Conservation (phyloP, 1,140 invertebrate species). For the Diorhabda elongata region DNA sequence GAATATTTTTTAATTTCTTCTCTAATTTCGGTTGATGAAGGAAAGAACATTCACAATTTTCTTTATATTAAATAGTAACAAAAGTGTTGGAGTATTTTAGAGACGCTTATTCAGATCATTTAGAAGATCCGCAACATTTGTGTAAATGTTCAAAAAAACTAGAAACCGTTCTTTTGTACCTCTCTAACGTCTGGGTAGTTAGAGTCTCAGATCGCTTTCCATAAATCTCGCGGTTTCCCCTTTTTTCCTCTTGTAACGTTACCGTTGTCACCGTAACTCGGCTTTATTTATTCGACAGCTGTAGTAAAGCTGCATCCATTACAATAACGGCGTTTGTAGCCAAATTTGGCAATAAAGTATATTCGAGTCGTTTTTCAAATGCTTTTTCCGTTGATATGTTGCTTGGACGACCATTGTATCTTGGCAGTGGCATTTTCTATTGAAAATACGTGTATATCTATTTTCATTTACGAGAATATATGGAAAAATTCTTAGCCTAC, state of each 20-base stretch:
- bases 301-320: slow-evolving; percentile 10
- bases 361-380: slow-evolving; percentile 11
- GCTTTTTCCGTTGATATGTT: neutral
- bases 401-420: slow-evolving; percentile 4
- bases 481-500: too few relatives aligned
- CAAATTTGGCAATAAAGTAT: slow-evolving; percentile 12
- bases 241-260: neutral
- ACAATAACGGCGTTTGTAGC: slow-evolving; percentile 5
- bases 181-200: neutral
- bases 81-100: too few relatives aligned
- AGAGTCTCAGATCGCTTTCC: slow-evolving; percentile 6
- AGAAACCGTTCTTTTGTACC: neutral
- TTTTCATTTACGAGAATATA: neutral
- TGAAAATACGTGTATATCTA: slow-evolving; percentile 3
- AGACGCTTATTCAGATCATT: too few relatives aligned
- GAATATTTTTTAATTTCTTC: too few relatives aligned
- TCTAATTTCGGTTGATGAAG: too few relatives aligned
- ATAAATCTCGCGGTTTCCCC: slow-evolving; percentile 1
- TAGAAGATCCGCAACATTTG: too few relatives aligned
- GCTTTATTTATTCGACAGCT: slow-evolving; percentile 14
- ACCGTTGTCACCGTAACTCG: neutral
- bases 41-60: too few relatives aligned
- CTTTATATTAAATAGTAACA: too few relatives aligned
- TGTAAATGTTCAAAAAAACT: too few relatives aligned
- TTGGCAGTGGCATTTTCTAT: neutral